Base-by-base conservation (phyloP, 2,888 invertebrate species). In the Mesorhabditis sp. region DNA sequence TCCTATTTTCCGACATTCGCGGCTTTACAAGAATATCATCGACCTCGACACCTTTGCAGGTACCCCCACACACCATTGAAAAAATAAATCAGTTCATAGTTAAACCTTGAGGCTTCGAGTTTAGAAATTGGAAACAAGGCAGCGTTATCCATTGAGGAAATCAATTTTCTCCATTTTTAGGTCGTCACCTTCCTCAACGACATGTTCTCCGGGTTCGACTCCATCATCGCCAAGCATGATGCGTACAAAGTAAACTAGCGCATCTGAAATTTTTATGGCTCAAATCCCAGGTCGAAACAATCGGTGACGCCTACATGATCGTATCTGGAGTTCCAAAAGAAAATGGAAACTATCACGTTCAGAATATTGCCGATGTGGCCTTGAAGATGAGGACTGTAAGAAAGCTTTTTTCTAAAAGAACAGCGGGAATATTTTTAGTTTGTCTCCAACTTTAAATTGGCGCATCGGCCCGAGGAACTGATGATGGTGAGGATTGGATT, bases 221-320 rank as follows among this genome's bases (percentile, higher is more conserved):
- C 82, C 1, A 85, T 84, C 65, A 84, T 84, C 69, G 78, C 84
- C 28, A 85, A 82, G 67, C 84, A 84, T 65, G 84, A 84, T 69
- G 84, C 84, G 2, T 84, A 84, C 72, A 84, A 84, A 74, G 84
- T 79, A 61, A 72, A 69, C 28, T 13, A n/a, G n/a, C 7, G 58
- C 58, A 72, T 75, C 28, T 28, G 50, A 15, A 41, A 4, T 10
- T 45, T 43, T 43, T 4, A 45, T 43, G 28, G 7, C 15, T 7
- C 58, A 50, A 50, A 13, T 50, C 50, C 10, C 43, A 75, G 75
- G 75, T 80, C 4, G 80, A 80, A 68, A 80, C 80, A 7, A 84
- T 84, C 65, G 84, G 84, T 5, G 84, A 84, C 68, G 84, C 84
- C 5, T 84, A 84, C 74, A 83, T 85, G 84, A 83, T 84, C 72